Evolutionary conservation across 2,113 vertebrate species (phyloP).

Genomic region (Melanerpes formicivorus): DNA sequence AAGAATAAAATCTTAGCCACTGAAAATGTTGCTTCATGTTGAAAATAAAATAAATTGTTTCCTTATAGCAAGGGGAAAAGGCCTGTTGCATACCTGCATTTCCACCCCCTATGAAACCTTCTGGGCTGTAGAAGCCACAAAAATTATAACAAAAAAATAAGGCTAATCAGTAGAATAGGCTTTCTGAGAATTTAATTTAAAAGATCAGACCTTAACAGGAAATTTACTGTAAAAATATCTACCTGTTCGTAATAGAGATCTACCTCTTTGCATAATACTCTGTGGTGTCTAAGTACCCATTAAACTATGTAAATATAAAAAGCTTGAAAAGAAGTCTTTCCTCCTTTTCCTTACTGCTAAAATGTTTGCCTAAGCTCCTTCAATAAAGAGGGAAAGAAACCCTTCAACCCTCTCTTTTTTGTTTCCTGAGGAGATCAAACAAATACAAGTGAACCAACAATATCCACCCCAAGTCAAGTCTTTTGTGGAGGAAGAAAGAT

Average conservation of each 20-base stretch:
- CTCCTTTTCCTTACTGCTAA: neutral
- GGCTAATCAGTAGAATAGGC: neutral
- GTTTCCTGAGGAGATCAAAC: neutral
- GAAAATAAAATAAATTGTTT: neutral
- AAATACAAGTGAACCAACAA: neutral
- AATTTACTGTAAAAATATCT: neutral
- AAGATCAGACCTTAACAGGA: neutral
- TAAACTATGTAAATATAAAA: neutral
- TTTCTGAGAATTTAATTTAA: neutral
- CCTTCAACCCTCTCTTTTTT: neutral
- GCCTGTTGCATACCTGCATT: neutral
- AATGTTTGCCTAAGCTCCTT: neutral
- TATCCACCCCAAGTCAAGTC: neutral
- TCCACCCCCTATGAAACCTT: neutral
- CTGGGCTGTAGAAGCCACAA: neutral
- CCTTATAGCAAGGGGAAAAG: neutral
- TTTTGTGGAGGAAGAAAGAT: neutral
- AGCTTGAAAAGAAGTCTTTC: neutral
- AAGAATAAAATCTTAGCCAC: neutral
- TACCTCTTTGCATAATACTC: neutral
- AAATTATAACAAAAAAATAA: neutral
- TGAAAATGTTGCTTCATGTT: neutral
- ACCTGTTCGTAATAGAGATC: neutral
- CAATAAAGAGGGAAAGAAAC: neutral
- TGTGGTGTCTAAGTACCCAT: neutral